Evolutionary conservation across 2,113 vertebrate genomes (phyloP), one percentile per base, ranked within the genome.

Genomic region (Egretta garzetta): DNA sequence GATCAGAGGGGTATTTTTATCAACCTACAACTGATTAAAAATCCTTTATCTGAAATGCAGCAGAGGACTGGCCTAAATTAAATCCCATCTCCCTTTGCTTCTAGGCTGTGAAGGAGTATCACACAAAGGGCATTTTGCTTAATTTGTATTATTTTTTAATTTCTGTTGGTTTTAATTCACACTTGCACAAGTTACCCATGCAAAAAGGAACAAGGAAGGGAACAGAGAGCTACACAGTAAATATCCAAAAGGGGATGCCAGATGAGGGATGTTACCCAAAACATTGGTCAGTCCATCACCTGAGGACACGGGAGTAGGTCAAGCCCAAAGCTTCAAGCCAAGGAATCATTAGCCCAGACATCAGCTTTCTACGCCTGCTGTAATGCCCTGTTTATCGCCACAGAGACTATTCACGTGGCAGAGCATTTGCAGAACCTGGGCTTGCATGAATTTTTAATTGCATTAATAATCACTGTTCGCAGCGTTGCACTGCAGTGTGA

Each of bases 11-110:
- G 93, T 96, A 90, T 98, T 98, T 98, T 97, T 98, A 97, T 96
- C 97, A 97, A 86, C 94, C 94, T 97, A 96, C 82, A 92, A 97
- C 93, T 96, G 97, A 98, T 98, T 98, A 97, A 97, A 98, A 97
- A 96, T 93, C 72, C 92, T 97, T 97, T 97, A 98, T 98, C 96
- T 96, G 97, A 94, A 97, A 98, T 97, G 97, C 97, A 97, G 97
- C 98, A 96, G 94, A 98, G 93, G 97, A 95, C 93, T 91, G 88
- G 63, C 96, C 96, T 98, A 98, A 98, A 98, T 98, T 98, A 98
- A 93, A 94, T 92, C 91, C 86, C 89, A 53, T 96, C 92, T 97
- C 72, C 79, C 32, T 95, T 93, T 93, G 95, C 92, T 95, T 97
- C 86, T 91, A 80, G 84, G 76, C 82, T 95, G 91, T 72, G 92